These are phyloP conservation scores for Synanthedon vespiformis DNA, from an alignment of 2,888 invertebrate genomes.

Conservation along the genomic window DNA sequence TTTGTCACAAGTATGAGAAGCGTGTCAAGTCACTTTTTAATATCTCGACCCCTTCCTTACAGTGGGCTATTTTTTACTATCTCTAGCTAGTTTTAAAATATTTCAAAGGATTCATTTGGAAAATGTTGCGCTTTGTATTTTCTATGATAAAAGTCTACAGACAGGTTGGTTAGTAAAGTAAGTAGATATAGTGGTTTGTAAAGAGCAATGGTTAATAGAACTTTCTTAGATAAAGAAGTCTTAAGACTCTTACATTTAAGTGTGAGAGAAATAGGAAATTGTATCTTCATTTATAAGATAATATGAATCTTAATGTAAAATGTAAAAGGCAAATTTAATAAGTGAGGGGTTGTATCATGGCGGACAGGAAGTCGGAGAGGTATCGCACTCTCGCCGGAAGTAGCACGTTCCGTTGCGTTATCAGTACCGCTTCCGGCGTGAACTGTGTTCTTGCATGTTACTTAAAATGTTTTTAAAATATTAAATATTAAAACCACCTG, in stretches of 20 bases:
- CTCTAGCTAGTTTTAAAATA: too few relatives aligned
- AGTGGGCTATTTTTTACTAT: too few relatives aligned
- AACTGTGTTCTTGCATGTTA: neutral
- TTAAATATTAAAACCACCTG: too few relatives aligned
- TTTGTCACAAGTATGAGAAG: constrained; percentile 12
- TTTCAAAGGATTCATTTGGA: too few relatives aligned
- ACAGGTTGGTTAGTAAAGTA: too few relatives aligned
- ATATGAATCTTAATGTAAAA: neutral
- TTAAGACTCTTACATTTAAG: too few relatives aligned
- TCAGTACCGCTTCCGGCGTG: constrained; percentile 11
- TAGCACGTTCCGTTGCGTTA: constrained; percentile 26
- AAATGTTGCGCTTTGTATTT: neutral
- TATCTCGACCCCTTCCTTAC: neutral
- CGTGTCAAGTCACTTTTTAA: neutral
- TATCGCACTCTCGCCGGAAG: constrained; percentile 27
- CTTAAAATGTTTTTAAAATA: too few relatives aligned
- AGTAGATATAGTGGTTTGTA: too few relatives aligned
- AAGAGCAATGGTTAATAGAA: too few relatives aligned
- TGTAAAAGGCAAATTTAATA: neutral
- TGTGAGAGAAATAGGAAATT: too few relatives aligned
- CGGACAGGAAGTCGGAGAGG: constrained; percentile 26
- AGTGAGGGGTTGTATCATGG: constrained; percentile 18
- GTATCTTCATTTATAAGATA: neutral
- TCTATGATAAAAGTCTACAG: too few relatives aligned
- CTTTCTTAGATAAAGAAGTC: too few relatives aligned